Conservation (phyloP, 92 coral and sea anemone genomes). For the Paragorgia papillata region DNA sequence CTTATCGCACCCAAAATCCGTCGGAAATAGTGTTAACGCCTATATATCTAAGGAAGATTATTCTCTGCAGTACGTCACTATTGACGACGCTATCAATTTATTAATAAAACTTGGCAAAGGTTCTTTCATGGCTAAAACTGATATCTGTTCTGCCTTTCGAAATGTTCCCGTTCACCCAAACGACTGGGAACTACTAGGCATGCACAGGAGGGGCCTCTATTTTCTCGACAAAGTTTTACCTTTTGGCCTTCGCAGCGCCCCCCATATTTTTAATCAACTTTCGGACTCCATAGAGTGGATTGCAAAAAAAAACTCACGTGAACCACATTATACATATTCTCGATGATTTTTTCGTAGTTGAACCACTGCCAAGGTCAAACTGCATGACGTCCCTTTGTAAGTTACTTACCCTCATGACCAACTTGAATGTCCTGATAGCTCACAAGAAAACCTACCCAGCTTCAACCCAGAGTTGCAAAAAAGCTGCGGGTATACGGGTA, state of each 20-base stretch:
- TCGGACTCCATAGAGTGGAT: constrained; percentile 31
- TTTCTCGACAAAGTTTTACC: constrained; percentile 10
- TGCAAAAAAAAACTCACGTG: neutral
- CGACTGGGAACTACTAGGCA: constrained; percentile 34
- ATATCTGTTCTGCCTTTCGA: constrained; percentile 25
- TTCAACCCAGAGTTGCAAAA: too few species aligned
- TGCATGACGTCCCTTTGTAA: neutral
- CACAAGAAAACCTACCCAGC: neutral
- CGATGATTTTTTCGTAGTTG: constrained; percentile 26
- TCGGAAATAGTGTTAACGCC: constrained; percentile 4
- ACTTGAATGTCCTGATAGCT: neutral
- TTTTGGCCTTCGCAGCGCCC: constrained; percentile 25
- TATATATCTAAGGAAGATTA: constrained; percentile 31
- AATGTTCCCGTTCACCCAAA: constrained; percentile 26
- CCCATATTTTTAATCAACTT: constrained; percentile 7
- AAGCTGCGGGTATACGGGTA: too few species aligned
- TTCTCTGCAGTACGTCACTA: constrained; percentile 24
- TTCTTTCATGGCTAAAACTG: constrained; percentile 40
- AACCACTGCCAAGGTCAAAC: neutral
- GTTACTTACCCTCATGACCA: neutral
- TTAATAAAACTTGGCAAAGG: constrained; percentile 39
- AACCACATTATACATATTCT: constrained; percentile 21
- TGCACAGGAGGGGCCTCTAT: constrained; percentile 7
- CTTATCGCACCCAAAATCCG: constrained; percentile 9
- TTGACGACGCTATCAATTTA: constrained; percentile 34